Base-by-base conservation (phyloP, 2,797 vertebrate species). In the Chelidonichthys spinosus region DNA sequence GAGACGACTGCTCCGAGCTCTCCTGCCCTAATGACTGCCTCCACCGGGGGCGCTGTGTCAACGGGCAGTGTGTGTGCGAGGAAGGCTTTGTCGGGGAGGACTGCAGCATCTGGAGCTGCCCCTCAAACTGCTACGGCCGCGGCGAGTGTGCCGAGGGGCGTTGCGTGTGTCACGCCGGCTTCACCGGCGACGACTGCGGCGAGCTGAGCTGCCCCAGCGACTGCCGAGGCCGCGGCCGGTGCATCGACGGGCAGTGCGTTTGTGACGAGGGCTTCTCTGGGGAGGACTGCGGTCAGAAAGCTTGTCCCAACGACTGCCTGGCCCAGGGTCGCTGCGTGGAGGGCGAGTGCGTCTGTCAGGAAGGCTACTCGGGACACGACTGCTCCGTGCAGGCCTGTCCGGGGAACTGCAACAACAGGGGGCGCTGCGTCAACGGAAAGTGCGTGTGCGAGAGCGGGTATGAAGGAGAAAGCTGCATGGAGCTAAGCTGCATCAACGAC, bases 241-340 rank as follows among this genome's bases (percentile, higher is more conserved):
- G 98, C 0, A 9, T 95, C 0, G 91, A 94, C 0, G 98, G 97
- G 0, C 94, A 85, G 79, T 99, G 98, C 0, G 68, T 95, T 5
- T 99, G 98, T 0, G 90, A 98, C 0, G 93, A 97, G 1, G 96
- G 95, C 10, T 97, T 96, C 85, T 46, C 56, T 0, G 96, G 97
- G 0, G 90, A 95, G 0, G 96, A 97, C 93, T 99, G 98, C 0
- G 39, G 94, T 0, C 87, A 94, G 69, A 94, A 93, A 35, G 86
- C 95, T 5, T 99, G 98, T 25, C 96, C 93, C 33, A 92, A 89
- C 0, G 93, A 96, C 81, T 99, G 98, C 81, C 73, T 95, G 1
- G 72, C 47, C 17, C 93, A 2, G 0, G 98, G 98, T 6, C 72
- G 88, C 76, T 99, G 98, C 0, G 43, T 93, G 0, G 71, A 96